Base-by-base conservation (phyloP, 2,113 vertebrate species). In the Oncorhynchus clarkii region DNA sequence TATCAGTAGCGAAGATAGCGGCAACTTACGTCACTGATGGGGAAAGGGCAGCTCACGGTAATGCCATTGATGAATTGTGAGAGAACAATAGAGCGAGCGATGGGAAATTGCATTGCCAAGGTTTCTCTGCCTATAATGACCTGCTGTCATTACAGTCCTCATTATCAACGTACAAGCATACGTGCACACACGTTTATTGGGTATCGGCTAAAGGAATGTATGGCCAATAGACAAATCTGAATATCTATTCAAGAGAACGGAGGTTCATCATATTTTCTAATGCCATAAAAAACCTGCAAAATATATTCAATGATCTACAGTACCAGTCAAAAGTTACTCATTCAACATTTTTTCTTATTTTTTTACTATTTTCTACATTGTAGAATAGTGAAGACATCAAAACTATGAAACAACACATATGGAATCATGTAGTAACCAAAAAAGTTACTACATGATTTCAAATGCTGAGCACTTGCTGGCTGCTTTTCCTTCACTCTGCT, bases 11-110 rank as follows among this genome's bases (percentile, higher is more conserved):
- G 67, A 76, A 81, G 75, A 83, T 75, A 77, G 20, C 69, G 57
- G 73, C 13, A 62, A 72, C 78, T 85, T 84, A 89, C 82, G 87
- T 89, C 86, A 88, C 48, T 34, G 73, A 74, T 14, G 16, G 65
- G 64, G 75, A 75, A 82, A 8, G 60, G 26, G 74, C 60, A 22
- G 20, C 77, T n/a, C 65, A 45, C 48, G 16, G 65, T 29, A 3
- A 3, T 29, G 65, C 65, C 29, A 27, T 5, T 31, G 27, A 67
- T 73, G 27, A 39, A 73, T 48, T 71, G 64, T 66, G 67, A 64
- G 74, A 73, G 78, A 73, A 79, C 76, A 74, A 73, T 24, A 67
- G 81, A 80, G 26, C 64, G 60, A 27, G 71, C 81, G 83, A 76
- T 24, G 70, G 54, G 65, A 75, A 78, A 39, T n/a, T 68, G 67